A percentile compares a stretch with the other conserved stretches of the same genome.
Evolutionary conservation across 2,888 invertebrate genomes (phyloP).

Genomic region (Priocnemis perturbator): DNA sequence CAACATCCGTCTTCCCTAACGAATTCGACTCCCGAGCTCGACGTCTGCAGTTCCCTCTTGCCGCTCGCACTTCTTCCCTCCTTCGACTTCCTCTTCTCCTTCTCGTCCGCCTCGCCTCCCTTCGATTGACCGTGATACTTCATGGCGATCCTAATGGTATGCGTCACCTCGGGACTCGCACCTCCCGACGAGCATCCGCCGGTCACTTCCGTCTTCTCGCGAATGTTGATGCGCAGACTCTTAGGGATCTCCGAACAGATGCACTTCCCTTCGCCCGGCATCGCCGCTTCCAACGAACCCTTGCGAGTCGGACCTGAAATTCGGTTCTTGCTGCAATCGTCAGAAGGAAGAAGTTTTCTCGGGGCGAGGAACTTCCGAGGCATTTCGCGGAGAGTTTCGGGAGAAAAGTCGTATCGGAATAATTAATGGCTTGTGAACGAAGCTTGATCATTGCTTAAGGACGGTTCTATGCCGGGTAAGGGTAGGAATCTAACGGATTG

Average conservation of each 20-base stretch:
- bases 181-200: conserved; percentile 47
- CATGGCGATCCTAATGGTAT: conserved; percentile 70
- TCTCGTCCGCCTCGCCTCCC: conserved; percentile 11
- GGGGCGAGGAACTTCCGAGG: background rate
- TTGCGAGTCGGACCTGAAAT: conserved; percentile 52
- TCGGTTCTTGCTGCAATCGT: background rate
- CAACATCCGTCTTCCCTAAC: conserved; percentile 50
- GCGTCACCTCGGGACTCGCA: conserved; percentile 70
- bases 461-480: too few species aligned
- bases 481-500: conserved; percentile 17
- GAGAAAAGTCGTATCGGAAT: too few species aligned
- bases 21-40: too few species aligned
- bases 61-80: conserved; percentile 10
- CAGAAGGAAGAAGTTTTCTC: background rate
- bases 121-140: conserved; percentile 60
- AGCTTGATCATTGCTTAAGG: background rate
- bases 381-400: background rate
- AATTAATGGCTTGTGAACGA: too few species aligned
- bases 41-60: conserved; percentile 21
- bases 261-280: conserved; percentile 49
- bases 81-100: conserved; percentile 8
- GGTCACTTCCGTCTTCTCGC: conserved; percentile 49
- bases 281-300: conserved; percentile 19
- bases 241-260: conserved; percentile 65
- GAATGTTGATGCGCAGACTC: conserved; percentile 62